Percentiles rank a stretch among this genome's conserved stretches.
These are phyloP conservation scores for Muraenolepis orangiensis DNA, from an alignment of 2,797 vertebrate species.

Conservation along the genomic window DNA sequence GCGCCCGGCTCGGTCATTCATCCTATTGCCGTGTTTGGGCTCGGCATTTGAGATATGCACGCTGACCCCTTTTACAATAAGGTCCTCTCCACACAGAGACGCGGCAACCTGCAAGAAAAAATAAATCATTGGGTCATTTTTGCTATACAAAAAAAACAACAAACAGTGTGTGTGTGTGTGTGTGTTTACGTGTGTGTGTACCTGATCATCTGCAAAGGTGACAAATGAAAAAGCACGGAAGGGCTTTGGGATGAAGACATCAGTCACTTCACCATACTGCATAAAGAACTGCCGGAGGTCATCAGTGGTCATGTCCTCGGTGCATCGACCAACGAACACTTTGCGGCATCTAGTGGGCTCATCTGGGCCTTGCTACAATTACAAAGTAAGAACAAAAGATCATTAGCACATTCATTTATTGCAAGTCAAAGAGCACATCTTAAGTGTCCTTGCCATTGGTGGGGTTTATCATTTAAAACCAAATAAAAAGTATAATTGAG, in stretches of 20 bases:
- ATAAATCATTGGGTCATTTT: slow-evolving; percentile 16
- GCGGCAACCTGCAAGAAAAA: slow-evolving; percentile 83
- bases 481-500: not conserved
- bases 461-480: not conserved
- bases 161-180: not conserved
- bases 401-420: not conserved
- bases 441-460: not conserved
- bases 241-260: slow-evolving; percentile 98
- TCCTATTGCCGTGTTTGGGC: slow-evolving; percentile 97
- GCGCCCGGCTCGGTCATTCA: slow-evolving; percentile 87
- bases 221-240: slow-evolving; percentile 98
- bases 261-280: slow-evolving; percentile 97
- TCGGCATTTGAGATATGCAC: slow-evolving; percentile 99
- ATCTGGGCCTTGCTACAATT: slow-evolving; percentile 82
- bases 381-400: not conserved
- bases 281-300: slow-evolving; percentile 94
- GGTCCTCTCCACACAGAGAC: slow-evolving; percentile 95
- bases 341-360: slow-evolving; percentile 95
- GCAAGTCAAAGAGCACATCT: not conserved
- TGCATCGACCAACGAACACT: slow-evolving; percentile 98
- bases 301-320: slow-evolving; percentile 94
- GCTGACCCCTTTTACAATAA: slow-evolving; percentile 98
- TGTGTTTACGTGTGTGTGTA: slow-evolving; percentile 43
- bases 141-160: not conserved
- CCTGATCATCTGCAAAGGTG: slow-evolving; percentile 98